Evolutionary conservation across 2,797 vertebrate species (phyloP), one percentile per base, ranked within the genome.

Genomic region (Halcyon smyrnensis): DNA sequence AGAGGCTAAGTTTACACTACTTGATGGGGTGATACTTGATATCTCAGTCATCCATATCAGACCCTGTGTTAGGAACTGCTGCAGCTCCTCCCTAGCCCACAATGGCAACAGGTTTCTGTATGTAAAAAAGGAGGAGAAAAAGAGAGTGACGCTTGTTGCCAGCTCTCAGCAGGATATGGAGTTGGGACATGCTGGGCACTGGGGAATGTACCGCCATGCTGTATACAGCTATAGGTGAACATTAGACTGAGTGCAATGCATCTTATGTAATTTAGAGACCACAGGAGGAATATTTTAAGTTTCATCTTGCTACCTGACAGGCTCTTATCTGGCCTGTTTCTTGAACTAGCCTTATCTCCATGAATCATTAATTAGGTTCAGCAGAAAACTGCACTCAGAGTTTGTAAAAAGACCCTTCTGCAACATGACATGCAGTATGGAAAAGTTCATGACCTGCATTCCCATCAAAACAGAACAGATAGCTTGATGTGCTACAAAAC

Each of bases 161-260:
- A 79, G 28, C 16, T 60, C 39, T n/a, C 34, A 43, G 46, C 2
- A 6, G 0, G 23, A 34, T 17, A 12, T 0, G 0, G 13, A 70
- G 19, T 0, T 65, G n/a, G 12, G 34, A 34, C 15, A 3, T 15
- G 18, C 21, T 17, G 8, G 23, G 21, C 3, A 1, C 23, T 41
- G 19, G 27, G 64, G 10, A 62, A 11, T 4, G 56, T 8, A 9
- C 6, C 23, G 60, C 6, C 2, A 1, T 2, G 21, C 1, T 21
- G 4, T 25, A 20, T 21, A 30, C 2, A 74, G 37, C 27, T 16
- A 4, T 3, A 60, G 30, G 6, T 57, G 51, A 63, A 75, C 48
- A 34, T 17, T 2, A 60, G 3, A 8, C 62, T 67, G 50, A 14
- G 24, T n/a, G 59, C 9, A 25, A 68, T 14, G 6, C 17, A 23